These are phyloP conservation scores for Mesembrinibis cayennensis DNA, from an alignment of 2,113 vertebrate genomes.

Conservation along the genomic window DNA sequence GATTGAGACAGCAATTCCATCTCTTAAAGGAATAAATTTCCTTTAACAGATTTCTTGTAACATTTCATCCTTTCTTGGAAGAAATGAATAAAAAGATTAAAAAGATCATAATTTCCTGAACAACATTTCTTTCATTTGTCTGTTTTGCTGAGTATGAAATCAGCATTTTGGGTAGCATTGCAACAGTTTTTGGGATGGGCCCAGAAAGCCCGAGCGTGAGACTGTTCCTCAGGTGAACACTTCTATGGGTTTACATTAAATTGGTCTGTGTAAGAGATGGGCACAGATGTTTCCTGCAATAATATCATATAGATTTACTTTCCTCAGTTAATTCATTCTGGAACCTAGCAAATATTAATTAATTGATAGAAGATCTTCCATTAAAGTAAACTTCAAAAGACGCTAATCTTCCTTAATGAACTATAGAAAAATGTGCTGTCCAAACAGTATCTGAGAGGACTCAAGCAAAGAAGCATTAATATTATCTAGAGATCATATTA, in stretches of 20 bases:
- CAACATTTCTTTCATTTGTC: not conserved
- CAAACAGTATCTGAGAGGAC: not conserved
- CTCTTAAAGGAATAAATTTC: not conserved
- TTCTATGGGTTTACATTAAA: not conserved
- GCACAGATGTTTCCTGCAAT: not conserved
- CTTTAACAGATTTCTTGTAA: not conserved
- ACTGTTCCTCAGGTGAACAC: not conserved
- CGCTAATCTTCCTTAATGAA: not conserved
- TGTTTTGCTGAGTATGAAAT: not conserved
- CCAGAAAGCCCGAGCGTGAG: not conserved
- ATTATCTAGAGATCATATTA: not conserved
- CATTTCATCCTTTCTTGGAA: not conserved
- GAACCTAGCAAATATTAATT: not conserved
- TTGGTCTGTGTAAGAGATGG: not conserved
- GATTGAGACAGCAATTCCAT: not conserved
- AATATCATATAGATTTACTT: not conserved
- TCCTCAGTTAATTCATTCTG: not conserved
- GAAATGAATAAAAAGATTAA: not conserved
- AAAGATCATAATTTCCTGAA: not conserved
- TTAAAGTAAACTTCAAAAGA: not conserved
- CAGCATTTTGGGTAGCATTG: not conserved
- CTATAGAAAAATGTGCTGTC: not conserved
- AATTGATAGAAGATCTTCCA: not conserved
- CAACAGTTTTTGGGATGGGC: not conserved
- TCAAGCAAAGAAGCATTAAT: not conserved